Percentiles rank a stretch among this genome's conserved stretches.
Evolutionary conservation across 2,113 vertebrate species (phyloP).

Genomic region (Nycticryphes semicollaris): DNA sequence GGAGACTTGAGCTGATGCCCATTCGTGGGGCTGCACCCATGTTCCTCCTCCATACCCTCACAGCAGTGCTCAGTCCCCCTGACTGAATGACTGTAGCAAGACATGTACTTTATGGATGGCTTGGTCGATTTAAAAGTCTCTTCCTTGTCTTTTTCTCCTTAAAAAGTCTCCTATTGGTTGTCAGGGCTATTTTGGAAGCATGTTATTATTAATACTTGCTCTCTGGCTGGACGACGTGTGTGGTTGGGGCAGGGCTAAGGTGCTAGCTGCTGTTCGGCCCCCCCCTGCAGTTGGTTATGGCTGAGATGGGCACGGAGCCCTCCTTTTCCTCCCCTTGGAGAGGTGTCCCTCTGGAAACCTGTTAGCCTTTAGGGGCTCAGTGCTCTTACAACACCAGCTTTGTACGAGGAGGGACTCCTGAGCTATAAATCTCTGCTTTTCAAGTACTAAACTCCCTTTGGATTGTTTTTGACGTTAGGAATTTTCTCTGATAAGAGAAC

Average conservation of each 20-base stretch:
- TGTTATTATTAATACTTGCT: background rate
- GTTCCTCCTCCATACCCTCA: background rate
- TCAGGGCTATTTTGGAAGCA: background rate
- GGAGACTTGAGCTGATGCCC: background rate
- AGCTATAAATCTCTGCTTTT: slow-evolving; percentile 13
- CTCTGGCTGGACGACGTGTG: background rate
- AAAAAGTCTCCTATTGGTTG: background rate
- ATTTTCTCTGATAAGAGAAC: slow-evolving; percentile 60
- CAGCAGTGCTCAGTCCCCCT: background rate
- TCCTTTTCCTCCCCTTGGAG: background rate
- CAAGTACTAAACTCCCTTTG: slow-evolving; percentile 24
- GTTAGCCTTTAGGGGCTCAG: background rate
- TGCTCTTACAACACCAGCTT: background rate
- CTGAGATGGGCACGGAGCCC: rapidly evolving
- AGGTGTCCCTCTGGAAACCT: background rate
- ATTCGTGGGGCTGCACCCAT: background rate
- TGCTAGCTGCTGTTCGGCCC: background rate
- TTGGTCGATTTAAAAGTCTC: background rate
- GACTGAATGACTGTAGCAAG: background rate
- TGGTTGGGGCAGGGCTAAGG: background rate
- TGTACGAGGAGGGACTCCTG: background rate
- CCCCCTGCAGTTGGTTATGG: background rate
- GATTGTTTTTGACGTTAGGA: slow-evolving; percentile 42
- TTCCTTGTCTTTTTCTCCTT: background rate
- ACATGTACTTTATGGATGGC: background rate